phyloP scores from a whole-genome alignment of 2,113 vertebrate genomes.

The Actinemys pallida region DNA sequence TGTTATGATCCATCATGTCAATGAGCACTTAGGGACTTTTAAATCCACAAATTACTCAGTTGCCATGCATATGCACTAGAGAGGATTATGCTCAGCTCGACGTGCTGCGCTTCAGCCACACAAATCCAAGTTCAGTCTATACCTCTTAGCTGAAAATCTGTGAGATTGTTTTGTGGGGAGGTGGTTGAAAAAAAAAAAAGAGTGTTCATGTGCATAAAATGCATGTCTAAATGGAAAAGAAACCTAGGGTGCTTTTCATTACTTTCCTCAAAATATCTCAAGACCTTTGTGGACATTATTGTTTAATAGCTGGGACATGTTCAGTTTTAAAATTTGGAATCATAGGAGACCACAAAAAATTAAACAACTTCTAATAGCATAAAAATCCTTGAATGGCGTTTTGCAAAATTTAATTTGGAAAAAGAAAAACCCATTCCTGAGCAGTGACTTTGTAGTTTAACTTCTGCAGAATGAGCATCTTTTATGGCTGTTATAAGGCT shows the following conservation, averaged over 20 bases:
- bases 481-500: background rate
- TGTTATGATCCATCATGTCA: constrained; percentile 58
- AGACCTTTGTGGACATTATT: background rate
- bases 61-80: constrained; percentile 17
- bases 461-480: background rate
- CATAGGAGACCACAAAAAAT: background rate
- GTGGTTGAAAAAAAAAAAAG: background rate
- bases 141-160: constrained; percentile 23
- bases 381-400: background rate
- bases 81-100: background rate
- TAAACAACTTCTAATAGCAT: background rate
- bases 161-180: background rate
- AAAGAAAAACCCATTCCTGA: background rate
- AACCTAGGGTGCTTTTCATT: background rate
- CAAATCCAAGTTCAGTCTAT: constrained; percentile 27
- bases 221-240: background rate
- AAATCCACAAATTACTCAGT: constrained; percentile 43
- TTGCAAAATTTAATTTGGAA: background rate
- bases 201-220: background rate
- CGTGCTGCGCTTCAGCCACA: background rate
- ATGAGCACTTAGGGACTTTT: constrained; percentile 35
- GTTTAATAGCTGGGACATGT: background rate
- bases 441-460: background rate
- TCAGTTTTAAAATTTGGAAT: background rate
- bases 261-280: background rate